phyloP scores from a whole-genome alignment of 2,888 invertebrate genomes.

The Itoplectis maculator region DNA sequence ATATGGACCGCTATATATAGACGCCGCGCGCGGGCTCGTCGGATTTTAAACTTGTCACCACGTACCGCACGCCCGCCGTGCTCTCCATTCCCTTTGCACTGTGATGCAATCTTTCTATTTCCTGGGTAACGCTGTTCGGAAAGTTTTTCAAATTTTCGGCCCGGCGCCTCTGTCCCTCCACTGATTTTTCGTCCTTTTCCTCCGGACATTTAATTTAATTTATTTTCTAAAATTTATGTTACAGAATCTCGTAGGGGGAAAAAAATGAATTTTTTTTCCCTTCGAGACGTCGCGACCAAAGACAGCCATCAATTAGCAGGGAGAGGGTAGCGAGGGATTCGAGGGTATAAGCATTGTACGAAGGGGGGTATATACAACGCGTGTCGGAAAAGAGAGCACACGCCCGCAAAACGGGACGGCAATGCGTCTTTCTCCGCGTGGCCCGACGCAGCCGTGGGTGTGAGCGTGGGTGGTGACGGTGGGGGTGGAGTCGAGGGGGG shows the following conservation, averaged over 20 bases:
- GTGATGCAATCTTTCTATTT: constrained; percentile 12
- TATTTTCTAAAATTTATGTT: background rate
- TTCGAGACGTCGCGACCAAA: background rate
- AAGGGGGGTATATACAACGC: background rate
- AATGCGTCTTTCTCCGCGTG: constrained; percentile 64
- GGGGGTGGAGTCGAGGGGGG: too few relatives aligned
- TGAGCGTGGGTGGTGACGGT: too few relatives aligned
- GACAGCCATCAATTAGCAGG: constrained; percentile 18
- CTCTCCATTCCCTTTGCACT: constrained; percentile 39
- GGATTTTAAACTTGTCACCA: constrained; percentile 58
- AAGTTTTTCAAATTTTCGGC: background rate
- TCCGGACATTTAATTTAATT: background rate
- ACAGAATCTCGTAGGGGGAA: too few relatives aligned
- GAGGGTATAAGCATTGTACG: constrained; percentile 24
- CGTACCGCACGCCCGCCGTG: constrained; percentile 23
- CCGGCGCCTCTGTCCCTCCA: background rate
- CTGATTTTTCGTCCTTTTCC: background rate
- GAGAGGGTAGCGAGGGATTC: constrained; percentile 23
- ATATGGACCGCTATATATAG: background rate
- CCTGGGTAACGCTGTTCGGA: constrained; percentile 1
- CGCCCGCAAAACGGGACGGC: constrained; percentile 60
- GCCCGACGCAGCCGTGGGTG: background rate
- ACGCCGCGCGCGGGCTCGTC: background rate
- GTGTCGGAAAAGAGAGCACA: constrained; percentile 46
- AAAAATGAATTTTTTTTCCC: too few relatives aligned